phyloP scores from a whole-genome alignment of 2,888 invertebrate species.

The Drosophila nigricruria region DNA sequence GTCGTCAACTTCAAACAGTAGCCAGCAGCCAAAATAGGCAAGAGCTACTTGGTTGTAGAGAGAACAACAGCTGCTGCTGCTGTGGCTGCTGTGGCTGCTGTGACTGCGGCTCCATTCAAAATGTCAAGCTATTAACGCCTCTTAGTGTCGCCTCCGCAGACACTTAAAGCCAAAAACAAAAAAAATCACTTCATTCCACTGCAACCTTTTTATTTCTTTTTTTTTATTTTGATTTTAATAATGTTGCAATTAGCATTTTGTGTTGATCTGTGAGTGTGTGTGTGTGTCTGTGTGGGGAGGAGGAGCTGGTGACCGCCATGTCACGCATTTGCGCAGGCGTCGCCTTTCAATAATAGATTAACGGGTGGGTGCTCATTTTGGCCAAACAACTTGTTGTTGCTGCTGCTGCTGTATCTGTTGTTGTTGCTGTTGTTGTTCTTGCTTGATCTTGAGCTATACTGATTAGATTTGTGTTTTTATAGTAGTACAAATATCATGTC shows the following conservation, averaged over 20 bases:
- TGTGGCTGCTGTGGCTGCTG: constrained; percentile 27
- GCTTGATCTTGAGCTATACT: constrained; percentile 59
- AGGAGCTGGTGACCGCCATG: constrained; percentile 61
- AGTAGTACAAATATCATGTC: constrained; percentile 7
- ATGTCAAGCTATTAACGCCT: constrained; percentile 80
- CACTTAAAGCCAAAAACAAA: constrained; percentile 52
- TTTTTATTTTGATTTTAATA: constrained; percentile 38
- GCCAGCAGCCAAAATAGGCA: constrained; percentile 67
- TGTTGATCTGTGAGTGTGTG: constrained; percentile 14
- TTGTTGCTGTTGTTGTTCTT: constrained; percentile 17
- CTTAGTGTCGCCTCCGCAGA: constrained; percentile 79
- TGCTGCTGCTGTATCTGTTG: constrained; percentile 20
- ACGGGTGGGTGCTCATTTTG: constrained; percentile 71
- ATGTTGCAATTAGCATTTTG: constrained; percentile 77
- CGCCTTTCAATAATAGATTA: constrained; percentile 56
- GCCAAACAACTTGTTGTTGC: constrained; percentile 37
- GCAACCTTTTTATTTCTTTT: constrained; percentile 42
- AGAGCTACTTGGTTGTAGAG: constrained; percentile 35
- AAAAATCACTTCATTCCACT: constrained; percentile 9
- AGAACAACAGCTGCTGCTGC: constrained; percentile 41
- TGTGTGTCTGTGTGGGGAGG: constrained; percentile 43
- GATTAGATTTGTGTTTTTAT: constrained; percentile 36
- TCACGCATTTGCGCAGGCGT: constrained; percentile 76
- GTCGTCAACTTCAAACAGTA: constrained; percentile 65
- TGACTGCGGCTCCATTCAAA: constrained; percentile 58